Percentiles rank a stretch among this genome's conserved stretches.
Conservation (phyloP, 2,888 invertebrate genomes). For the Sepiola atlantica region DNA sequence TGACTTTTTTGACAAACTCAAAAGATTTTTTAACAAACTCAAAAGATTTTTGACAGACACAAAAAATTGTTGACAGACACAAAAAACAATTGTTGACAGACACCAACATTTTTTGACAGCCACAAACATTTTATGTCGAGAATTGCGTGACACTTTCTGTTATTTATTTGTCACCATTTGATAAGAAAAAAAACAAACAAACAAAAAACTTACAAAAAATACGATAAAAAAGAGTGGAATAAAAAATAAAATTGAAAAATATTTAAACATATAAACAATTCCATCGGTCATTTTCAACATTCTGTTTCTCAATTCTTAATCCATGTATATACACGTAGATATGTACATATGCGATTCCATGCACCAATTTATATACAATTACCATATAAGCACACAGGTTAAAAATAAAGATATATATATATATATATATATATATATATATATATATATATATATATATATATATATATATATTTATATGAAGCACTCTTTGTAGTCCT, state of each 20-base stretch:
- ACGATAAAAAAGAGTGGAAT: background rate
- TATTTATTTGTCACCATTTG: background rate
- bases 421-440: constrained; percentile 42
- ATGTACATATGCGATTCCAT: constrained; percentile 10
- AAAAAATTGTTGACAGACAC: no score
- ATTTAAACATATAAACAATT: background rate
- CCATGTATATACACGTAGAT: constrained; percentile 25
- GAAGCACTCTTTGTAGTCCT: constrained; percentile 32
- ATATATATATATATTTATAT: constrained; percentile 7
- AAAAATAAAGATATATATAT: background rate
- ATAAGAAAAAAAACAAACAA: constrained; percentile 2
- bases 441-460: constrained; percentile 32
- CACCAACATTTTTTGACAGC: no score
- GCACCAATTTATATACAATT: background rate
- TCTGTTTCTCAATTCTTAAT: constrained; percentile 5
- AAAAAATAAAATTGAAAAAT: background rate
- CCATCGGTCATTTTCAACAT: background rate
- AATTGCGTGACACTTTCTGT: background rate
- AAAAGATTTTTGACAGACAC: no score
- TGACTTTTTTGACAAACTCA: background rate
- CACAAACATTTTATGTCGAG: background rate
- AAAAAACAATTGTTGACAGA: no score
- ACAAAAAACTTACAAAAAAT: background rate
- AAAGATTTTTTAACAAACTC: no score
- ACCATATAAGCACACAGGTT: background rate